Percentiles rank a stretch among this genome's conserved stretches.
Conservation (phyloP, 2,888 invertebrate species). For the Metalampra italica region DNA sequence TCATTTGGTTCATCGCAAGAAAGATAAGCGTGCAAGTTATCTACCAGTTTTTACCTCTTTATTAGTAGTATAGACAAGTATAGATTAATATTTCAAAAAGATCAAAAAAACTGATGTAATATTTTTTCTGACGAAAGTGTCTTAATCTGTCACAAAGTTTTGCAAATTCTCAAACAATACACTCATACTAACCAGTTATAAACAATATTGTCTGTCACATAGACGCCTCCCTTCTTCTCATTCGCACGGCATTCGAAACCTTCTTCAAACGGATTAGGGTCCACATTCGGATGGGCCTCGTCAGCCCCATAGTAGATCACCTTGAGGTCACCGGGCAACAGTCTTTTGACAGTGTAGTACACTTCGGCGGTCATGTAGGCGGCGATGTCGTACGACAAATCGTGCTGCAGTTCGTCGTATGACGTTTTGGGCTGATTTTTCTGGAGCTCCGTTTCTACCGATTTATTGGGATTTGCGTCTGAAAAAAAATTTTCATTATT, state of each 20-base stretch:
- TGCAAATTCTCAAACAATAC: too few species aligned
- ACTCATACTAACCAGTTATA: constrained; percentile 79
- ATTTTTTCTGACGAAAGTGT: too few species aligned
- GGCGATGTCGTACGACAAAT: constrained; percentile 83
- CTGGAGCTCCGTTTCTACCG: constrained; percentile 54
- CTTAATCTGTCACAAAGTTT: too few species aligned
- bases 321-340: constrained; percentile 92
- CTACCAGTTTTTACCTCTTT: too few species aligned
- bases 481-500: constrained; percentile 18
- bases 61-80: too few species aligned
- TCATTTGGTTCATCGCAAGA: too few species aligned
- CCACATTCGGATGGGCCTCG: constrained; percentile 59
- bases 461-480: constrained; percentile 64
- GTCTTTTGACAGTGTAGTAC: constrained; percentile 87
- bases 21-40: too few species aligned
- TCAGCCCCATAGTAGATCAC: constrained; percentile 80
- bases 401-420: constrained; percentile 66
- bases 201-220: constrained; percentile 88
- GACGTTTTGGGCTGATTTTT: constrained; percentile 43
- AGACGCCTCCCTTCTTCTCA: constrained; percentile 88
- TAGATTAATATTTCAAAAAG: too few species aligned
- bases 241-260: constrained; percentile 80
- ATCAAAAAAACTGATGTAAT: too few species aligned
- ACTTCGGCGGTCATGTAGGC: constrained; percentile 86
- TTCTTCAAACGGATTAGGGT: constrained; percentile 85